These are phyloP conservation scores for Corythornis vintsioides DNA, from an alignment of 2,113 vertebrate species.

Conservation along the genomic window DNA sequence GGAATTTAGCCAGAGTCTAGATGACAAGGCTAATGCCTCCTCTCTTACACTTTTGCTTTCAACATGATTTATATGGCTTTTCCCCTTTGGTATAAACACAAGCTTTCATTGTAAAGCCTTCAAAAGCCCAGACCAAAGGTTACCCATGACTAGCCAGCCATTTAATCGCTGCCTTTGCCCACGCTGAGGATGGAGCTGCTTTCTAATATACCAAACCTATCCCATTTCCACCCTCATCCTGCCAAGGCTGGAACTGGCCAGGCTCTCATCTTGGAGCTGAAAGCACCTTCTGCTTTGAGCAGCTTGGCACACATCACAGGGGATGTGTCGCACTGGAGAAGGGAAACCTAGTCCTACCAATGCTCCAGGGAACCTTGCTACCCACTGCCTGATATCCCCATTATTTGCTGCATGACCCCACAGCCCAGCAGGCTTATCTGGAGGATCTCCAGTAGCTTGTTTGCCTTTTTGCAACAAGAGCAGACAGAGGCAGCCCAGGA, in stretches of 20 bases:
- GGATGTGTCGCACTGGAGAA: not conserved
- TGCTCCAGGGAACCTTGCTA: not conserved
- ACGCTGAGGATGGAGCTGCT: not conserved
- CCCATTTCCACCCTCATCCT: not conserved
- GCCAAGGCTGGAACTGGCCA: not conserved
- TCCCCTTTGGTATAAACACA: not conserved
- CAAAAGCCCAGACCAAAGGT: not conserved
- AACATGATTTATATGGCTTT: not conserved
- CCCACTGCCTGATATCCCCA: not conserved
- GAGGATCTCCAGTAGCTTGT: not conserved
- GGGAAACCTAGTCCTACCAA: not conserved
- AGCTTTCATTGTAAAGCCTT: not conserved
- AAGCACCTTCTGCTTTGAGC: not conserved
- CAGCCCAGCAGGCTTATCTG: not conserved
- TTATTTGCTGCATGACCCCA: not conserved
- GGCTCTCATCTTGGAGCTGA: not conserved
- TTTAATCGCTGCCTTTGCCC: not conserved
- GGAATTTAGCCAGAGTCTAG: not conserved
- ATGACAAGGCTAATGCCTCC: not conserved
- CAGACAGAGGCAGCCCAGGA: not conserved
- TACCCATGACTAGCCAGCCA: not conserved
- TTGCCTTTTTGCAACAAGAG: not conserved
- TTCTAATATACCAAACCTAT: slow-evolving; percentile 15
- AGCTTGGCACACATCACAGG: not conserved
- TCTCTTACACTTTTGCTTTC: not conserved